These are phyloP conservation scores for Pseudorectes ferrugineus DNA, from an alignment of 2,113 vertebrate genomes.

Conservation along the genomic window DNA sequence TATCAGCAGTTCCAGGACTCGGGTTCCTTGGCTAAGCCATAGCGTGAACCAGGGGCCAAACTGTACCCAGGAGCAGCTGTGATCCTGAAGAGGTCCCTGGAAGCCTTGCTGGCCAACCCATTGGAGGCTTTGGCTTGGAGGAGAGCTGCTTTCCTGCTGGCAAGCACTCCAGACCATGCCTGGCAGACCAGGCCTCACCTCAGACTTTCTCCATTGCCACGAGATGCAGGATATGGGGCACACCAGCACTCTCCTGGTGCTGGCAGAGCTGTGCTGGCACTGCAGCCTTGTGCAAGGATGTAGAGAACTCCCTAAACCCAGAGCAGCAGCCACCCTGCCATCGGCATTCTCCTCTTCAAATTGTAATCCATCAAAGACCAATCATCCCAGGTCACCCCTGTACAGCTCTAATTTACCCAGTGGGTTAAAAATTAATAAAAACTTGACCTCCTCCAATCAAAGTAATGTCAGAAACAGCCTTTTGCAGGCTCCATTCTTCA, in stretches of 20 bases:
- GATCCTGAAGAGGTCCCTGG: not conserved
- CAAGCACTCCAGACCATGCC: accelerated
- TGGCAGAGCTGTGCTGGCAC: not conserved
- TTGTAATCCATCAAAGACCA: not conserved
- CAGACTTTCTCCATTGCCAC: not conserved
- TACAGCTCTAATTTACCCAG: not conserved
- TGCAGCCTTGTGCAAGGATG: accelerated
- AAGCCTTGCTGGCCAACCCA: not conserved
- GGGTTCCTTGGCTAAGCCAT: accelerated
- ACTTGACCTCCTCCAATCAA: not conserved
- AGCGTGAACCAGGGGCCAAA: not conserved
- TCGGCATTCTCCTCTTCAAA: accelerated
- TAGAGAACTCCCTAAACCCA: not conserved
- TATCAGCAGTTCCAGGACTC: not conserved
- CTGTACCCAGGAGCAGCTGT: not conserved
- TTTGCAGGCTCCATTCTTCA: not conserved
- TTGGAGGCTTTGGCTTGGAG: not conserved
- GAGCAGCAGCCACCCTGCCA: not conserved
- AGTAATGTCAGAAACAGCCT: not conserved
- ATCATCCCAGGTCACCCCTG: not conserved
- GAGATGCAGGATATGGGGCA: not conserved
- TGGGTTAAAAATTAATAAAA: conserved; percentile 36
- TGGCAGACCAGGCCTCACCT: not conserved
- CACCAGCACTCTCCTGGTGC: not conserved
- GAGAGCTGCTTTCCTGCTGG: not conserved